Percentiles rank a stretch among this genome's conserved stretches.
These are phyloP conservation scores for Eolophus roseicapilla DNA, from an alignment of 2,113 vertebrate genomes.

Conservation along the genomic window DNA sequence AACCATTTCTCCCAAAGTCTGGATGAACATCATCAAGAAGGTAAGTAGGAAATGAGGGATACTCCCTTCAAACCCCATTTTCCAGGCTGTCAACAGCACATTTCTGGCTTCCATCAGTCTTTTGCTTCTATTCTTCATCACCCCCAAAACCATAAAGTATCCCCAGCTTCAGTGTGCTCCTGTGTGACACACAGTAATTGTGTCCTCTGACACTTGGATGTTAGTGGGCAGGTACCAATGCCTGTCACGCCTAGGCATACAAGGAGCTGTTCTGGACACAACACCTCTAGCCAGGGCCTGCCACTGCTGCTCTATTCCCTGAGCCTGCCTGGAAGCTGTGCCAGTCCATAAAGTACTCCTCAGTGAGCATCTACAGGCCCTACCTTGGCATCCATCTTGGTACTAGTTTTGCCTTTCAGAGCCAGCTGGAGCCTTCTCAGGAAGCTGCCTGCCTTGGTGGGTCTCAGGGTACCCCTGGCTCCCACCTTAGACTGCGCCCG, in stretches of 20 bases:
- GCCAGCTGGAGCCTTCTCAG: accelerated
- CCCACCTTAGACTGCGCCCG: accelerated
- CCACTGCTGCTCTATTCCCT: accelerated
- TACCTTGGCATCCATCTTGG: neutral
- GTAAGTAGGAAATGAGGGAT: neutral
- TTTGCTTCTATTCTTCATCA: neutral
- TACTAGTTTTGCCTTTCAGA: neutral
- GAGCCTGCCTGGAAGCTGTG: no score
- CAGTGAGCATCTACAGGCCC: accelerated
- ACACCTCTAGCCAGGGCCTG: accelerated
- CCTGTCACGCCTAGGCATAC: accelerated
- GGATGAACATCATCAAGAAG: neutral
- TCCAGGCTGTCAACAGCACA: neutral
- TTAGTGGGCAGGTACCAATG: accelerated
- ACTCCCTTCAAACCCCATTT: neutral
- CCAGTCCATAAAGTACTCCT: accelerated
- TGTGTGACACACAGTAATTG: neutral
- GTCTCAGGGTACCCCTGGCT: accelerated
- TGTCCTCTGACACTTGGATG: accelerated
- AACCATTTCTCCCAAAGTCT: neutral
- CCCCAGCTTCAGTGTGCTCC: neutral
- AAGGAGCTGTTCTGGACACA: neutral
- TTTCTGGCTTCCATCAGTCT: neutral
- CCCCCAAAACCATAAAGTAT: neutral
- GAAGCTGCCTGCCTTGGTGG: neutral